Evolutionary conservation across 2,888 invertebrate genomes (phyloP).

Genomic region (Phaedon cochleariae): DNA sequence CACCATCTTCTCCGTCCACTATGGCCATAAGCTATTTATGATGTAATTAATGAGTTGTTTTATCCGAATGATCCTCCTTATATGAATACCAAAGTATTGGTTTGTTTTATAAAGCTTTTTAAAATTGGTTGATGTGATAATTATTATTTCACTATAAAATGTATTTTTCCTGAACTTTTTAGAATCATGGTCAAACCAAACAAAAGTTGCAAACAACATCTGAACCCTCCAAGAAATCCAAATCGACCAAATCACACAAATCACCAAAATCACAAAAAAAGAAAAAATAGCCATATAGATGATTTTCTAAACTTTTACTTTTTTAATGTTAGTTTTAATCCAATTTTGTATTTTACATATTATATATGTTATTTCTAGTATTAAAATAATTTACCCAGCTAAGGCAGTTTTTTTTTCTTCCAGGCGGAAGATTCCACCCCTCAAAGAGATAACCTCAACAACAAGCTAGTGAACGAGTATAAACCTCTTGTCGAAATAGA

Average conservation of each 20-base stretch:
- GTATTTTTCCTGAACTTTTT: no score
- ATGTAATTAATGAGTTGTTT: no score
- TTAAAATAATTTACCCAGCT: neutral
- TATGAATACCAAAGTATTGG: no score
- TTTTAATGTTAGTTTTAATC: neutral
- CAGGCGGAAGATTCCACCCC: conserved; percentile 32
- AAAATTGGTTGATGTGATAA: no score
- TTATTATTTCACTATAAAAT: no score
- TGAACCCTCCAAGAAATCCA: neutral
- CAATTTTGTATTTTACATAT: neutral
- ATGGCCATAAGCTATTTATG: no score
- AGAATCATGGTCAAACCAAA: conserved; percentile 55
- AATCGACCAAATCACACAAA: neutral
- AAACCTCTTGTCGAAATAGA: conserved; percentile 51
- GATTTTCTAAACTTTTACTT: neutral
- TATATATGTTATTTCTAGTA: neutral
- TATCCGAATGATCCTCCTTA: no score
- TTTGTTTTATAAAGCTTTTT: no score
- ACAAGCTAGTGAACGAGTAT: conserved; percentile 42
- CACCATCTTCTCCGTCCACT: no score
- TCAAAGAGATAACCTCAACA: conserved; percentile 34
- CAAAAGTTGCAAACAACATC: conserved; percentile 39
- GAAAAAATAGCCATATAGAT: conserved; percentile 39
- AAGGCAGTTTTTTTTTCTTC: conserved; percentile 23
- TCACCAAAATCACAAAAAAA: conserved; percentile 32